phyloP scores from a whole-genome alignment of 2,888 invertebrate genomes.

The Melanotus villosus region DNA sequence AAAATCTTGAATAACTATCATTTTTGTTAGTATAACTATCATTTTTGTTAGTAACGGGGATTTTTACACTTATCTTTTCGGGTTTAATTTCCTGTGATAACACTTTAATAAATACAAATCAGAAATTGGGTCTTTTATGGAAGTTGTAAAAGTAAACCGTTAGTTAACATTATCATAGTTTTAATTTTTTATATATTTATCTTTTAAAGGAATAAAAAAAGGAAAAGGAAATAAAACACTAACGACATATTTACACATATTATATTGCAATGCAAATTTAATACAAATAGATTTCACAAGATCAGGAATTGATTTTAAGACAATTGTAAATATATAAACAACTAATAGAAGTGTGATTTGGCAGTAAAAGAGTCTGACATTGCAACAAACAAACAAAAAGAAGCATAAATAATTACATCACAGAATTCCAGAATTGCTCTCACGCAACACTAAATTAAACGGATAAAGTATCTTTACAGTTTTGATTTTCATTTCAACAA shows the following conservation, averaged over 20 bases:
- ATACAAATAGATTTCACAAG: conserved; percentile 44
- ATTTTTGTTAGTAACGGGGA: background rate
- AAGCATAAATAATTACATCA: conserved; percentile 51
- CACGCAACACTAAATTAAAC: conserved; percentile 44
- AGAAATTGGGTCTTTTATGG: too few species aligned
- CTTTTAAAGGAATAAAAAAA: too few species aligned
- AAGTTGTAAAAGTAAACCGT: too few species aligned
- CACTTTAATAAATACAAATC: background rate
- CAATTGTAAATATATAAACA: conserved; percentile 28
- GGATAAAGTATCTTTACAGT: conserved; percentile 35
- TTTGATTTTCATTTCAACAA: conserved; percentile 33
- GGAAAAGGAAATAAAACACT: conserved; percentile 25
- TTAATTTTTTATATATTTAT: too few species aligned
- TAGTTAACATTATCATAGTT: too few species aligned
- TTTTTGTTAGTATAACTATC: too few species aligned
- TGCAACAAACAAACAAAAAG: conserved; percentile 41
- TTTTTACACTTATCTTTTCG: background rate
- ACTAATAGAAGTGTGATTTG: conserved; percentile 27
- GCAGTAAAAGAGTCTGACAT: conserved; percentile 35
- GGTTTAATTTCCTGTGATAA: background rate
- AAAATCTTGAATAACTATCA: background rate
- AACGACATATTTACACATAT: conserved; percentile 42
- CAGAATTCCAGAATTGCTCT: conserved; percentile 51
- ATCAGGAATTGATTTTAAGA: conserved; percentile 31
- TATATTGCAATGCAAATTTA: conserved; percentile 48